A percentile compares a stretch with the other conserved stretches of the same genome.
phyloP scores from a whole-genome alignment of 1,140 invertebrate species.

The Carcinoscorpius rotundicauda region DNA sequence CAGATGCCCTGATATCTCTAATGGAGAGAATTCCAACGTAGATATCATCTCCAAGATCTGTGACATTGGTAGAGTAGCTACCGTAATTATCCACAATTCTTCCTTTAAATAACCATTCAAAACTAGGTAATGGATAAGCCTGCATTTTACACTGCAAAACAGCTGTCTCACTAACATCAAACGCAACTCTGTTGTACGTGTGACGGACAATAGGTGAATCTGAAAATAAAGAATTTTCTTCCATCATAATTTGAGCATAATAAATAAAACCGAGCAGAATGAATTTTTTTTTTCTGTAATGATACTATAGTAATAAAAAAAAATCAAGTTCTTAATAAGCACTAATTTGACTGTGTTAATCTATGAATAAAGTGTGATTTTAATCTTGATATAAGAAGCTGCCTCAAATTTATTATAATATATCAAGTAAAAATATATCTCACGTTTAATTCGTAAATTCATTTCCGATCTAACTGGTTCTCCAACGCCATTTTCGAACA shows the following conservation, averaged over 20 bases:
- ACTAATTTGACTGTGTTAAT: too few relatives aligned
- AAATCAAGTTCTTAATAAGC: too few relatives aligned
- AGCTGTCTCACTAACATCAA: constrained; percentile 65
- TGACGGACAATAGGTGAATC: constrained; percentile 72
- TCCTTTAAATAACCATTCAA: constrained; percentile 72
- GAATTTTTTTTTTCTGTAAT: too few relatives aligned
- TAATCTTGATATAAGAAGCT: too few relatives aligned
- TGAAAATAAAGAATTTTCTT: constrained; percentile 25
- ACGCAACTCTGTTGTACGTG: constrained; percentile 77
- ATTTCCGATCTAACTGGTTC: constrained; percentile 52
- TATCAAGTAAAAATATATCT: constrained; percentile 28
- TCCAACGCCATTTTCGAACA: constrained; percentile 79
- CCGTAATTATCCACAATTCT: constrained; percentile 52
- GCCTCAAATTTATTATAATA: too few relatives aligned
- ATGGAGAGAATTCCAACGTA: constrained; percentile 68
- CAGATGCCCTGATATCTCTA: constrained; percentile 51
- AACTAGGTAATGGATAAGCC: constrained; percentile 80
- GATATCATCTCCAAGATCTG: constrained; percentile 64
- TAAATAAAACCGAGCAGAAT: too few relatives aligned
- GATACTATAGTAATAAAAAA: too few relatives aligned
- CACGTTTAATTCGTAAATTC: constrained; percentile 78
- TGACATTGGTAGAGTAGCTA: constrained; percentile 73
- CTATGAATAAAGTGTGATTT: too few relatives aligned
- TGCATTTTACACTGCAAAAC: constrained; percentile 76
- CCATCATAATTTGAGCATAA: too few relatives aligned